Percentiles rank a stretch among this genome's conserved stretches.
These are phyloP conservation scores for Cryptoprocta ferox DNA, from an alignment of 2,797 vertebrate species.

Conservation along the genomic window DNA sequence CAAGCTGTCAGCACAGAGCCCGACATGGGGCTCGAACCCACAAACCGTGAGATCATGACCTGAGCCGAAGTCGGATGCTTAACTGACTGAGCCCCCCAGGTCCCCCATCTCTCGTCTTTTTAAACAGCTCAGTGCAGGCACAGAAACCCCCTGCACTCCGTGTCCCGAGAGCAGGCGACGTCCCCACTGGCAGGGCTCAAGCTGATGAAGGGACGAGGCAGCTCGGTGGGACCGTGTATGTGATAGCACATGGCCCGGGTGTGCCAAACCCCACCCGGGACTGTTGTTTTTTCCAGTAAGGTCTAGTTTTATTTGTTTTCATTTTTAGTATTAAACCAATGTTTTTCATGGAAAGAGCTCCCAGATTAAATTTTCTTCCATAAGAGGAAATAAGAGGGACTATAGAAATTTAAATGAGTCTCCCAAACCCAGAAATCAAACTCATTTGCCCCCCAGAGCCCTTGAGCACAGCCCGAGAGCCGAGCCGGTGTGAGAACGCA, in stretches of 20 bases:
- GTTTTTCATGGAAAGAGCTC: conserved; percentile 65
- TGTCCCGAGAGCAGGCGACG: fast-evolving
- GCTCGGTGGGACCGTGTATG: fast-evolving
- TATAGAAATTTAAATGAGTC: not conserved
- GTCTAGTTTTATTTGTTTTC: conserved; percentile 62
- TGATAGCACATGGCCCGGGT: fast-evolving
- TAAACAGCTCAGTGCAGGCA: not conserved
- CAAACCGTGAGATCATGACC: too few species aligned
- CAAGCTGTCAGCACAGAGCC: too few species aligned
- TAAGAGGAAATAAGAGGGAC: conserved; percentile 46
- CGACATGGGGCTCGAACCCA: too few species aligned
- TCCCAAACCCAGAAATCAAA: not conserved
- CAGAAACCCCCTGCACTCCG: fast-evolving
- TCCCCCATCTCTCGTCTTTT: not conserved
- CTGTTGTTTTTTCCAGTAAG: conserved; percentile 58
- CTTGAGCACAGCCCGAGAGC: fast-evolving
- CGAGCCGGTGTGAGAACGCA: fast-evolving
- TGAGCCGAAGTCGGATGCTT: too few species aligned
- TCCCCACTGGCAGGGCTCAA: not conserved
- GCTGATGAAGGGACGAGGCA: not conserved
- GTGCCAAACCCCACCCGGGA: not conserved
- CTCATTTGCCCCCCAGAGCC: not conserved
- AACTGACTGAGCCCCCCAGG: not conserved
- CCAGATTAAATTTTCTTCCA: conserved; percentile 60
- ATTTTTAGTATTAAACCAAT: conserved; percentile 41